Conservation (phyloP, 2,888 invertebrate species). For the Scelioninae gen. 1 region DNA sequence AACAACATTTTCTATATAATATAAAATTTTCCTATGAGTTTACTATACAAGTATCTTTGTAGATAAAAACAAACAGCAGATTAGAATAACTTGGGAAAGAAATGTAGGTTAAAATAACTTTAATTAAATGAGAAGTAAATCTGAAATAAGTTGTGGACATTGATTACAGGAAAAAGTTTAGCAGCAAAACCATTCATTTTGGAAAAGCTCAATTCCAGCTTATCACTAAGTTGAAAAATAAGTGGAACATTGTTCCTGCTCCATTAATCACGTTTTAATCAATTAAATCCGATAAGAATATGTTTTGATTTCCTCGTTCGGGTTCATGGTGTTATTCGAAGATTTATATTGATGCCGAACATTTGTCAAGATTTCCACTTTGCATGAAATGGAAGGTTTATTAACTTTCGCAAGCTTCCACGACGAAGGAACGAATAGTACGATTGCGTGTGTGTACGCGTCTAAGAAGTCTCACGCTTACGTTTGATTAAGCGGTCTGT, state of each 20-base stretch:
- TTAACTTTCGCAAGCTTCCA: slow-evolving; percentile 54
- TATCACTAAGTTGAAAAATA: background rate
- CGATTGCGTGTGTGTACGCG: slow-evolving; percentile 50
- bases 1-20: too few species aligned
- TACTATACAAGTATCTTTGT: too few species aligned
- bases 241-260: slow-evolving; percentile 4
- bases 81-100: background rate
- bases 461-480: slow-evolving; percentile 62
- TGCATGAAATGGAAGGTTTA: slow-evolving; percentile 66
- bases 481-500: slow-evolving; percentile 67
- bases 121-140: too few species aligned
- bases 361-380: slow-evolving; percentile 62
- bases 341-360: slow-evolving; percentile 60
- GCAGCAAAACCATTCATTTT: background rate
- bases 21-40: too few species aligned
- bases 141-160: background rate
- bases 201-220: background rate
- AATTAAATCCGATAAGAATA: slow-evolving; percentile 30
- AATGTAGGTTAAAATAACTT: background rate
- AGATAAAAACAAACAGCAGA: too few species aligned
- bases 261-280: slow-evolving; percentile 22
- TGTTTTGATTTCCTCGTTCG: slow-evolving; percentile 32
- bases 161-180: background rate
- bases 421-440: slow-evolving; percentile 36
- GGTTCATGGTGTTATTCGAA: slow-evolving; percentile 24